These are phyloP conservation scores for Forbesichthys papilliferus DNA, from an alignment of 2,113 vertebrate genomes.

Conservation along the genomic window DNA sequence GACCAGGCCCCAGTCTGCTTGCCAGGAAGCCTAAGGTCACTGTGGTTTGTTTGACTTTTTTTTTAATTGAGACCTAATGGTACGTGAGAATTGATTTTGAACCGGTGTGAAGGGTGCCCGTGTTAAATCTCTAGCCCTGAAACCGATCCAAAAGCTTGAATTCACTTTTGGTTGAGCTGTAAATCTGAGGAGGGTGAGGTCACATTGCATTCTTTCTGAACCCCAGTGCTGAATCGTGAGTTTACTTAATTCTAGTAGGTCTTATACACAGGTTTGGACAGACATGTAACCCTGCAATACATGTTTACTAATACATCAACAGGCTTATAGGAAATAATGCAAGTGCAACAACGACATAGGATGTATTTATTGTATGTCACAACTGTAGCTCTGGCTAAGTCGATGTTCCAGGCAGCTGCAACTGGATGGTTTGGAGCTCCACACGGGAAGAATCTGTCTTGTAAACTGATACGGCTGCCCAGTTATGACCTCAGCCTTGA, in stretches of 20 bases:
- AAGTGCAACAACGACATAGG: slow-evolving; percentile 9
- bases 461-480: slow-evolving; percentile 71
- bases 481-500: slow-evolving; percentile 75
- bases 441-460: slow-evolving; percentile 61
- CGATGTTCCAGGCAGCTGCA: slow-evolving; percentile 45
- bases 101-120: slow-evolving; percentile 56
- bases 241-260: slow-evolving; percentile 37
- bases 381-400: slow-evolving; percentile 27
- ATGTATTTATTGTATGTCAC: slow-evolving; percentile 38
- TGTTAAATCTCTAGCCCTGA: slow-evolving; percentile 56
- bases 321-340: too few species aligned
- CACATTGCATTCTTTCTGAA: slow-evolving; percentile 53
- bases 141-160: slow-evolving; percentile 33
- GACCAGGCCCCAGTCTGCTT: slow-evolving; percentile 40
- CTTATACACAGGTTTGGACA: slow-evolving; percentile 44
- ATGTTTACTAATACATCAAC: not conserved
- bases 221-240: slow-evolving; percentile 58
- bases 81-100: slow-evolving; percentile 37
- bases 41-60: slow-evolving; percentile 71
- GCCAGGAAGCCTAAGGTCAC: slow-evolving; percentile 17
- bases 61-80: slow-evolving; percentile 49
- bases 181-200: slow-evolving; percentile 34
- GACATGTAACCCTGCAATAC: not conserved
- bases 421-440: slow-evolving; percentile 37
- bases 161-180: slow-evolving; percentile 27